Percentiles rank a stretch among this genome's conserved stretches.
Conservation (phyloP, 2,888 invertebrate genomes). For the Dryococelus australis region DNA sequence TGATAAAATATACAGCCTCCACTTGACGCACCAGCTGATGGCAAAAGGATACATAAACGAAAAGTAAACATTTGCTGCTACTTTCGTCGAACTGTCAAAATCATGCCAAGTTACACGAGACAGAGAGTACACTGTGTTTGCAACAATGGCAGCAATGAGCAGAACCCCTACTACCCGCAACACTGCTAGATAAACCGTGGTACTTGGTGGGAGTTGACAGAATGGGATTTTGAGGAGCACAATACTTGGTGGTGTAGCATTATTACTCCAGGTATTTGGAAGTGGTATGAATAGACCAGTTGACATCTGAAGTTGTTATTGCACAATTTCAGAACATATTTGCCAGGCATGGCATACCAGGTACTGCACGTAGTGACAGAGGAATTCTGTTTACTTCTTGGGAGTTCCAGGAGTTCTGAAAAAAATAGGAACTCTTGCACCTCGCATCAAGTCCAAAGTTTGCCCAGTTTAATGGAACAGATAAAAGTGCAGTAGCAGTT, state of each 20-base stretch:
- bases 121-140: not conserved
- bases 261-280: not conserved
- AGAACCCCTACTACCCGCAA: not conserved
- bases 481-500: not conserved
- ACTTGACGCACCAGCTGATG: no score
- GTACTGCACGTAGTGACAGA: not conserved
- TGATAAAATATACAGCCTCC: no score
- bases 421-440: not conserved
- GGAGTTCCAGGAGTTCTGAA: not conserved
- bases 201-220: not conserved
- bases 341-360: not conserved
- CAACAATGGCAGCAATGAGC: not conserved
- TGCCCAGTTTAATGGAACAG: not conserved
- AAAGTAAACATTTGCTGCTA: no score
- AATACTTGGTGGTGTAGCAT: not conserved
- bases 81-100: no score
- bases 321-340: no score
- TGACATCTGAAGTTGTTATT: not conserved
- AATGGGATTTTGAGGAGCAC: not conserved
- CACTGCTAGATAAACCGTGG: not conserved
- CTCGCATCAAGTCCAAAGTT: not conserved
- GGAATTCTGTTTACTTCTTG: not conserved
- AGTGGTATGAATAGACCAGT: not conserved
- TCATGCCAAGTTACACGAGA: no score
- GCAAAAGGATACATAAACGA: no score